Percentiles rank a stretch among this genome's conserved stretches.
Conservation (phyloP, 2,888 invertebrate species). For the Hipparchia sbordonii region DNA sequence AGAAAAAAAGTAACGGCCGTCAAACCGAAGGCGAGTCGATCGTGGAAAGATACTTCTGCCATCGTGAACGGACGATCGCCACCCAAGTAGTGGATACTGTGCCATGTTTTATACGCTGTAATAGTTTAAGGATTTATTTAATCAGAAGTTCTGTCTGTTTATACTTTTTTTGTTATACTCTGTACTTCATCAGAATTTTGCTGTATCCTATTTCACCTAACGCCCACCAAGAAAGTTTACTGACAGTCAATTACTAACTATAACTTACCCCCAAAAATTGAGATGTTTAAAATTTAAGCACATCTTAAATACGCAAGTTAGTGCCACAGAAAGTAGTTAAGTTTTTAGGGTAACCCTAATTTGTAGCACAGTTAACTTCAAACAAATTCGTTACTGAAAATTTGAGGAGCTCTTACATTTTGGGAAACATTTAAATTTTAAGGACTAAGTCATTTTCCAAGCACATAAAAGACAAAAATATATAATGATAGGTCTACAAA, state of each 20-base stretch:
- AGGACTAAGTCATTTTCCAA: background rate
- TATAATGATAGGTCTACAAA: too few relatives aligned
- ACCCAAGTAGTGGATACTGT: constrained; percentile 51
- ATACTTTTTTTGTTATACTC: too few relatives aligned
- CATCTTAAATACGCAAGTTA: background rate
- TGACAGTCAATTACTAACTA: too few relatives aligned
- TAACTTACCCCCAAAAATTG: background rate
- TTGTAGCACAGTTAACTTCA: too few relatives aligned
- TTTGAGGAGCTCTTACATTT: background rate
- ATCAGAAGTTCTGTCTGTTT: too few relatives aligned
- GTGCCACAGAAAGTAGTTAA: too few relatives aligned
- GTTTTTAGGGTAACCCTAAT: too few relatives aligned
- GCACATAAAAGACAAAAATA: background rate
- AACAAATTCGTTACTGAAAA: background rate
- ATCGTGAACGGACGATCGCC: constrained; percentile 69
- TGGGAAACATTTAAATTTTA: background rate
- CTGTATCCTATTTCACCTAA: too few relatives aligned
- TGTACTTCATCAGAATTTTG: too few relatives aligned
- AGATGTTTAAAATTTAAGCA: background rate
- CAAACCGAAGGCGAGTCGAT: constrained; percentile 55
- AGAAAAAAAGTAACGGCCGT: constrained; percentile 62
- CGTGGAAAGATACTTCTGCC: constrained; percentile 67
- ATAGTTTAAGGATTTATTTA: too few relatives aligned
- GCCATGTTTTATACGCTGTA: constrained; percentile 12
- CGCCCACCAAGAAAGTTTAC: too few relatives aligned